Evolutionary conservation across 1,140 invertebrate genomes (phyloP), one percentile per base, ranked within the genome.

Genomic region (Euura saliciscinereae): DNA sequence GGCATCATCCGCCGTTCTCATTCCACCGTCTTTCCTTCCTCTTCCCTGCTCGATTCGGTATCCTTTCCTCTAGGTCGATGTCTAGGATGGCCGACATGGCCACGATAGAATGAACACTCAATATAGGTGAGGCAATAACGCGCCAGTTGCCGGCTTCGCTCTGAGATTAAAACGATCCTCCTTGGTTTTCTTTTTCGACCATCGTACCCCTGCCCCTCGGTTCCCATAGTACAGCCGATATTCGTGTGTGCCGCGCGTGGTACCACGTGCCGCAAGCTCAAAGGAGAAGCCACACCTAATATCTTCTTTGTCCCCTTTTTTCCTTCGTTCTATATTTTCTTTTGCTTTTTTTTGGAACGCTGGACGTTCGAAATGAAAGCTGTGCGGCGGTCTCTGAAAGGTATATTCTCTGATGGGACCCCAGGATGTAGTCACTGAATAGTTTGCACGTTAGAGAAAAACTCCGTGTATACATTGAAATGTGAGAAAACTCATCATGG

Each of bases 21-120:
- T n/a, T 59, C 3, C 51, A n/a, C 28, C 51, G 51, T 59, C 13
- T 59, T 51, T 51, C 11, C 46, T 51, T 51, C 6, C 11, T 51
- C 46, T 51, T 6, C 51, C 13, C 13, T 4, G 10, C 6, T n/a
- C 13, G 10, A 8, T 4, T 6, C 51, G 10, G 10, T n/a, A 11
- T 59, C 51, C 13, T n/a, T 59, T 59, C 51, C 51, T 3, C 51
- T 6, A 59, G 51, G 51, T 59, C 51, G 28, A 28, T 59, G 51
- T 59, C 51, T 59, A 59, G 51, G 51, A 59, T 59, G 51, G 4
- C 51, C 6, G 51, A 6, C 51, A 11, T 59, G 51, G 51, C 13
- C 51, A 59, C 51, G 51, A 59, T 59, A 59, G 51, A 59, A 59
- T 59, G 51, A 59, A 59, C 51, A 59, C 51, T 59, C 51, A 59